These are phyloP conservation scores for Caenorhabditis sp. DNA, from an alignment of 2,888 invertebrate genomes.

Conservation along the genomic window DNA sequence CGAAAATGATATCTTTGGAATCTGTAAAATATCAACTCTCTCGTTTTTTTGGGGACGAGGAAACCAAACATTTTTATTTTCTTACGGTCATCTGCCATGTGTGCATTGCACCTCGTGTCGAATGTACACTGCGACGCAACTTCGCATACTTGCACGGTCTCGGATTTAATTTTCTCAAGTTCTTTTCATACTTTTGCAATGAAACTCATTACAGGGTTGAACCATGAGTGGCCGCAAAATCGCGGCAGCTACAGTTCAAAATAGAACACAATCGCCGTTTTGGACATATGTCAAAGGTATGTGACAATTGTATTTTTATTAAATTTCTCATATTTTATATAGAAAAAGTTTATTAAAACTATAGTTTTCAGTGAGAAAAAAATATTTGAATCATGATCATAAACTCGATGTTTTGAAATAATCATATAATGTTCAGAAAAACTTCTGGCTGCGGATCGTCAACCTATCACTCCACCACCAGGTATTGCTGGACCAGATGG, in stretches of 20 bases:
- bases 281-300: constrained; percentile 59
- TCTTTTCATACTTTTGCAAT: not conserved
- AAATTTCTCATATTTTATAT: not conserved
- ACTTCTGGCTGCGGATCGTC: constrained; percentile 63
- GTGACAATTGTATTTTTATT: too few species aligned
- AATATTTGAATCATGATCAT: too few species aligned
- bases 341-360: not conserved
- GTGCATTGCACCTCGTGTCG: not conserved
- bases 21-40: too few species aligned
- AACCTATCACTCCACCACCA: constrained; percentile 58
- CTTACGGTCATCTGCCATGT: not conserved
- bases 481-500: constrained; percentile 65
- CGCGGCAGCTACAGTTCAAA: constrained; percentile 61
- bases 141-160: constrained; percentile 11
- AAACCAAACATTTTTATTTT: not conserved
- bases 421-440: constrained; percentile 46
- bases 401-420: too few species aligned
- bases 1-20: too few species aligned
- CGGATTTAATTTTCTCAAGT: not conserved
- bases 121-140: constrained; percentile 19
- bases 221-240: constrained; percentile 55
- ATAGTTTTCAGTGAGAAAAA: too few species aligned
- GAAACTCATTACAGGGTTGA: not conserved
- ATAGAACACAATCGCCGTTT: constrained; percentile 65
- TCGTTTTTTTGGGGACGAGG: too few species aligned